Evolutionary conservation across 2,888 invertebrate species (phyloP).

Genomic region (Polia nebulosa): DNA sequence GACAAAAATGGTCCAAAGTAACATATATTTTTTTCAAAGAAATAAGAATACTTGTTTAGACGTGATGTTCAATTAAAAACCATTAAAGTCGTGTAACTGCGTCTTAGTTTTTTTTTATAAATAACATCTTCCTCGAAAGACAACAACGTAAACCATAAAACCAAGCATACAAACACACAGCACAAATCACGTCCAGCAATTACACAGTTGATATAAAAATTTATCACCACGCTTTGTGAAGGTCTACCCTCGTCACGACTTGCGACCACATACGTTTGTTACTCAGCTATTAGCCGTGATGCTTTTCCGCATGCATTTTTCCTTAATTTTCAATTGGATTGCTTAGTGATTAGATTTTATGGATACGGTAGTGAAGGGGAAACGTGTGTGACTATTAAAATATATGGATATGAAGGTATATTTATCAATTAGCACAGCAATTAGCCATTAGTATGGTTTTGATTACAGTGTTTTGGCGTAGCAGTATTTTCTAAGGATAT

Average conservation of each 20-base stretch:
- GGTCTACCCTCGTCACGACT: slow-evolving; percentile 56
- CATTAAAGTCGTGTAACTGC: no score
- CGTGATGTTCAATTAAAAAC: no score
- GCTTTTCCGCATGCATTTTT: slow-evolving; percentile 61
- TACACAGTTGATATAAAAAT: slow-evolving; percentile 57
- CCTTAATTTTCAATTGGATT: slow-evolving; percentile 52
- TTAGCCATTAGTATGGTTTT: slow-evolving; percentile 2
- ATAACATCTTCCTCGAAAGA: not conserved
- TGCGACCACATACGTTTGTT: slow-evolving; percentile 29
- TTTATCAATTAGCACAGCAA: slow-evolving; percentile 18
- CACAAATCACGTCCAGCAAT: slow-evolving; percentile 47
- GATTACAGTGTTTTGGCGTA: not conserved
- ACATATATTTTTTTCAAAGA: no score
- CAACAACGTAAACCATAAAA: slow-evolving; percentile 6
- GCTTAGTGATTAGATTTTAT: slow-evolving; percentile 50
- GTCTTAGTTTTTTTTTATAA: no score
- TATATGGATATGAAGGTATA: not conserved
- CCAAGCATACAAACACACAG: slow-evolving; percentile 2
- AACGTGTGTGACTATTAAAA: slow-evolving; percentile 12
- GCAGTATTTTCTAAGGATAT: not conserved
- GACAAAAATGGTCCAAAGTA: no score
- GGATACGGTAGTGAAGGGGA: slow-evolving; percentile 53
- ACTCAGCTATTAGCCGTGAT: slow-evolving; percentile 42
- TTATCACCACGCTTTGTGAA: slow-evolving; percentile 60
- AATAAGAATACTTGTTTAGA: no score